Percentiles rank a stretch among this genome's conserved stretches.
These are phyloP conservation scores for Cyclura pinguis DNA, from an alignment of 2,797 vertebrate species.

Conservation along the genomic window DNA sequence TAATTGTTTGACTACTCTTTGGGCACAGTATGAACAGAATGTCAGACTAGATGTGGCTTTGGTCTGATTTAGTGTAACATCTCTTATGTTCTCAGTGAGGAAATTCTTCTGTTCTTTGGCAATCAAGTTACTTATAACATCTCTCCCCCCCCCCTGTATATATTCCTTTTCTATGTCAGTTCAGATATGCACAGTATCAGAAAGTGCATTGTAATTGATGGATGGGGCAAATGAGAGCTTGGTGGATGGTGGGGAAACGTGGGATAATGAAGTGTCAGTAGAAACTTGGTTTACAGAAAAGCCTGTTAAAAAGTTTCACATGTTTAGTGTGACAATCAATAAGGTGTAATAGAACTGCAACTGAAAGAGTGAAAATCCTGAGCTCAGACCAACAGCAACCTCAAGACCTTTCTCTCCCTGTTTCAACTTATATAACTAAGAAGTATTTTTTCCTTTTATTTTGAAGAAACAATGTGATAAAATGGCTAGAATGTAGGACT, in stretches of 20 bases:
- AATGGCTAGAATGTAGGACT: not conserved
- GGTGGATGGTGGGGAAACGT: not conserved
- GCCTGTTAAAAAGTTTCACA: no score
- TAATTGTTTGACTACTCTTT: no score
- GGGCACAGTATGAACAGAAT: no score
- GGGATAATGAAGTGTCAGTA: not conserved
- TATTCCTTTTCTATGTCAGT: not conserved
- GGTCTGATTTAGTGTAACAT: no score
- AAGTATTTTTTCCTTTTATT: not conserved
- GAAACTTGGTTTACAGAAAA: not conserved
- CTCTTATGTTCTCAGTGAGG: no score
- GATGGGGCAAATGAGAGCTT: no score
- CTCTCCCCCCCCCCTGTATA: no score
- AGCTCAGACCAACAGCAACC: not conserved
- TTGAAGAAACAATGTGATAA: not conserved
- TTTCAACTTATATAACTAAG: not conserved
- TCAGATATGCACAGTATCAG: not conserved
- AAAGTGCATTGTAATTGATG: not conserved
- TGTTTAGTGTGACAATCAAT: not conserved
- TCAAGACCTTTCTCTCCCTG: not conserved
- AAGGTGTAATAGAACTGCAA: not conserved
- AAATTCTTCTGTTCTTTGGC: not conserved
- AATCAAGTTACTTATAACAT: no score
- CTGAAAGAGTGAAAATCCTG: not conserved
- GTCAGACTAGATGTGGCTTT: no score